Percentiles rank a stretch among this genome's conserved stretches.
Evolutionary conservation across 1,140 invertebrate genomes (phyloP).

Genomic region (Drosophila gunungcola): DNA sequence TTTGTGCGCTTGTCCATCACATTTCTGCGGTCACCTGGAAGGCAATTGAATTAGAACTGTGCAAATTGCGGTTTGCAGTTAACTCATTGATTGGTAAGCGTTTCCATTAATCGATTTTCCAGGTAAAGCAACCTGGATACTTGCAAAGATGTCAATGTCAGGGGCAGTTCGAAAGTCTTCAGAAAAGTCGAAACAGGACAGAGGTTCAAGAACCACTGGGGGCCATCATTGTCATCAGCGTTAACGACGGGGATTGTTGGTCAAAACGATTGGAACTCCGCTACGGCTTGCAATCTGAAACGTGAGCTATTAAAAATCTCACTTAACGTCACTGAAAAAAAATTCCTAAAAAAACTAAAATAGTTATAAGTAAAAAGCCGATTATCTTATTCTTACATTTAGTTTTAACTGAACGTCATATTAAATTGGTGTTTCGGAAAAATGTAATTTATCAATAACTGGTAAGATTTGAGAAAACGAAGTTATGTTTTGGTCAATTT

Average conservation of each 20-base stretch:
- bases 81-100: conserved; percentile 10
- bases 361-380: too few relatives aligned
- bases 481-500: too few relatives aligned
- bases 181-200: conserved; percentile 1
- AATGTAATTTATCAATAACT: too few relatives aligned
- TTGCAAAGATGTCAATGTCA: conserved; percentile 32
- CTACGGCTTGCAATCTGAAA: conserved; percentile 29
- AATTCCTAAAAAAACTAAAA: background rate
- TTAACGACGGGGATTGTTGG: conserved; percentile 15
- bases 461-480: too few relatives aligned
- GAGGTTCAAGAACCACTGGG: background rate
- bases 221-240: conserved; percentile 23
- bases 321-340: conserved; percentile 14
- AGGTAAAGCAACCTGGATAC: background rate
- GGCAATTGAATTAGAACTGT: conserved; percentile 32
- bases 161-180: conserved; percentile 9
- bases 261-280: conserved; percentile 24
- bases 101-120: conserved; percentile 11
- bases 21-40: conserved; percentile 15
- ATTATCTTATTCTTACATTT: too few relatives aligned
- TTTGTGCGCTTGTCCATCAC: conserved; percentile 12
- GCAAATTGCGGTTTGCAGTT: conserved; percentile 15
- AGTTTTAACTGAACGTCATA: too few relatives aligned
- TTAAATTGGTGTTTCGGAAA: too few relatives aligned
- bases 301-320: conserved; percentile 41